Base-by-base conservation (phyloP, 1,140 invertebrate species). In the Leucophenga varia region DNA sequence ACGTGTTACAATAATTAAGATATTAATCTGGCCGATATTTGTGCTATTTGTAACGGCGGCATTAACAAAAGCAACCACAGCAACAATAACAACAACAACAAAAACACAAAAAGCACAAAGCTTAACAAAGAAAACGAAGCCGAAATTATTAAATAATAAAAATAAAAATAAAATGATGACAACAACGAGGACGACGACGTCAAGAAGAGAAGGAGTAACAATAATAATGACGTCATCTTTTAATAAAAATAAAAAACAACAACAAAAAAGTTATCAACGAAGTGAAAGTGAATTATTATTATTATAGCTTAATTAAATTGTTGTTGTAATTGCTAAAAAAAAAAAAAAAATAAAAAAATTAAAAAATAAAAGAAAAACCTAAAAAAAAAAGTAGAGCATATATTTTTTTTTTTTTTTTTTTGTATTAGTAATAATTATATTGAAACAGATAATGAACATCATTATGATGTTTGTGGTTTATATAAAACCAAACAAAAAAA, bases 221-320 rank as follows among this genome's bases (percentile, higher is more conserved):
- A 34, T 14, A 34, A 8, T n/a, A 34, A 13, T 34, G 13, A n/a
- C n/a, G n/a, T n/a, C n/a, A n/a, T n/a, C n/a, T n/a, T n/a, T n/a
- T n/a, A n/a, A n/a, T n/a, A n/a, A n/a, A n/a, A n/a, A n/a, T n/a
- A n/a, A n/a, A n/a, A n/a, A n/a, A n/a, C n/a, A n/a, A n/a, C n/a
- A n/a, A n/a, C n/a, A n/a, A n/a, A n/a, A n/a, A n/a, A n/a, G n/a
- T n/a, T n/a, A n/a, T n/a, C n/a, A n/a, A n/a, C n/a, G n/a, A n/a
- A n/a, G 45, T 47, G 50, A 42, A 50, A 30, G 17, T 6, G 21
- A 21, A 28, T 67, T 57, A 59, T 44, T 50, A 35, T 68, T 25
- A 25, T 5, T 59, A 57, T 67, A 67, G 56, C 59, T 63, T 67
- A 67, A 67, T 67, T 57, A 65, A 67, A 59, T 57, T 63, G 49